Base-by-base conservation (phyloP, 2,888 invertebrate species). In the Pandemis corylana region DNA sequence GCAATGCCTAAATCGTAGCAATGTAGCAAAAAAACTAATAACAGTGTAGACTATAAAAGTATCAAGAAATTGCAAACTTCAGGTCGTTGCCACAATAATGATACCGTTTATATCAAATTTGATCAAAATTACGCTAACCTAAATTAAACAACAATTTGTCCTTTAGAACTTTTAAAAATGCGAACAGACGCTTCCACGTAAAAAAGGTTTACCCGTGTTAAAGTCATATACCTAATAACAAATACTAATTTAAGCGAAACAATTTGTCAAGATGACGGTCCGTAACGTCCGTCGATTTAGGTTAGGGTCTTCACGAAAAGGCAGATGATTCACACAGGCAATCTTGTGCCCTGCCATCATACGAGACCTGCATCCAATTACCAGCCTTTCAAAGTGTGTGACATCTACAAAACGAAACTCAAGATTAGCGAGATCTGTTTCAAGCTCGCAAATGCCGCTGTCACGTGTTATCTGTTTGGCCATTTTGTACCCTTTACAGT, bases 341-440 rank as follows among this genome's bases (percentile, higher is more conserved):
- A 15, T 42, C 65, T 62, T 28, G 49, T 56, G 68, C 65, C 78
- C 78, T 78, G 73, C 76, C 80, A 81, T 80, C 82, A 80, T 82
- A 77, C 77, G 77, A 78, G 80, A 72, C 82, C 81, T 78, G 82
- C 83, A 88, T 88, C 86, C 85, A 90, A 90, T 91, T 90, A 90
- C 81, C 80, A 81, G 80, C 84, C 76, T 87, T 83, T 89, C 87
- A 89, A 88, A 86, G 77, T 81, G 76, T 75, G 81, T 86, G 89
- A 89, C 90, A 89, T 82, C 82, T 79, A 85, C 84, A 87, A 91
- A 89, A 89, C 84, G 84, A 87, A 82, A 75, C 71, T 68, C 13
- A 51, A 75, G 71, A 75, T 75, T 75, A 75, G 71, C 36, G 67
- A 66, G 61, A 72, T 46, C 63, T 53, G 65, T 68, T 62, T 13